phyloP scores from a whole-genome alignment of 2,797 vertebrate species.

The Moxostoma hubbsi region DNA sequence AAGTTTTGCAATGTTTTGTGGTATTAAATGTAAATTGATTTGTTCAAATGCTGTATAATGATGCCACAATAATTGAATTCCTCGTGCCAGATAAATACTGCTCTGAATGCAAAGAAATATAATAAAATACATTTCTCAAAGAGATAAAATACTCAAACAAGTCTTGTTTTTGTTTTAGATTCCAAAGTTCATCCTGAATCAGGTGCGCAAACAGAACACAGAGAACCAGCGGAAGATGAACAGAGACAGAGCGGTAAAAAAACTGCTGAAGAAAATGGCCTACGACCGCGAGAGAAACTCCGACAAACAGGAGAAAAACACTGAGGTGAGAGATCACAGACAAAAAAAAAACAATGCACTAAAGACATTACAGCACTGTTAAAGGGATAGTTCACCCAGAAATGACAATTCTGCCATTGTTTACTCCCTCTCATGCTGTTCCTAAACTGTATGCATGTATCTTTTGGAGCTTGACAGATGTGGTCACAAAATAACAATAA shows the following conservation, averaged over 20 bases:
- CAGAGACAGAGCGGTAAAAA: conserved; percentile 87
- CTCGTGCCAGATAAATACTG: background rate
- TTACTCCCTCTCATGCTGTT: too few species aligned
- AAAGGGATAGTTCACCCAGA: too few species aligned
- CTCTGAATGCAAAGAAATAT: background rate
- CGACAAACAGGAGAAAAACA: conserved; percentile 84
- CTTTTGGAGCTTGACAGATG: too few species aligned
- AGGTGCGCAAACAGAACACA: conserved; percentile 91
- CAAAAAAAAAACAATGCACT: background rate
- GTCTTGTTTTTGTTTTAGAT: conserved; percentile 76
- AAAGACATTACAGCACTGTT: too few species aligned
- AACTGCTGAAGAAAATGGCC: conserved; percentile 94
- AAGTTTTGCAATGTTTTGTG: too few species aligned
- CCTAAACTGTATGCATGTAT: too few species aligned
- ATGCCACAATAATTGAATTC: too few species aligned
- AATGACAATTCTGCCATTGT: too few species aligned
- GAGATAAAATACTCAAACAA: background rate
- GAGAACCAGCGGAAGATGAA: conserved; percentile 86
- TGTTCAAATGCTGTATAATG: too few species aligned
- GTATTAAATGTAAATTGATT: too few species aligned
- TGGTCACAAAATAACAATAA: too few species aligned
- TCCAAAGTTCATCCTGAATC: conserved; percentile 93
- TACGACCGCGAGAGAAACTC: conserved; percentile 82
- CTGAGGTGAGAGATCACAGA: conserved; percentile 77
- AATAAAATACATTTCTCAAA: too few species aligned